phyloP scores from a whole-genome alignment of 2,797 vertebrate genomes.

The Pseudotriccus pelzelni region DNA sequence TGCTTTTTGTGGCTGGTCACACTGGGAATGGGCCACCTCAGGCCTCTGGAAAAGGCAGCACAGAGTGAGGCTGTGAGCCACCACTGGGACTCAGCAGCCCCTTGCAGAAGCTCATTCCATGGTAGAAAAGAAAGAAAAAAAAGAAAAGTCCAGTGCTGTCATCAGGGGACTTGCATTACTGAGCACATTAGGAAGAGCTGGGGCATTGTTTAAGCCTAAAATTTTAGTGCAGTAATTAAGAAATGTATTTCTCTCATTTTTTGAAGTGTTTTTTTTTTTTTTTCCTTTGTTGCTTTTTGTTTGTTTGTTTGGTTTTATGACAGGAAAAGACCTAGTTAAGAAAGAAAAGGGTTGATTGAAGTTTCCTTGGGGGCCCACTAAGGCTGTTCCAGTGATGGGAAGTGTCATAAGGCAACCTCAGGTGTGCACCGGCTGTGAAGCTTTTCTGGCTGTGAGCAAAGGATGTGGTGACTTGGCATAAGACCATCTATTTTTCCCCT shows the following conservation, averaged over 20 bases:
- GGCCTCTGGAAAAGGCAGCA: not conserved
- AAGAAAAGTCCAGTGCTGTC: not conserved
- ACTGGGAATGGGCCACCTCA: not conserved
- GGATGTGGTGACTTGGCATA: not conserved
- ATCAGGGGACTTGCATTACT: not conserved
- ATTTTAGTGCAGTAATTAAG: not conserved
- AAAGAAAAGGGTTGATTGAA: not conserved
- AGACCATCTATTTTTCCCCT: not conserved
- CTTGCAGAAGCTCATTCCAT: not conserved
- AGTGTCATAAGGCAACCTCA: not conserved
- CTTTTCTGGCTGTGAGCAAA: not conserved
- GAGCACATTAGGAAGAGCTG: not conserved
- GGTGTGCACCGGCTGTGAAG: not conserved
- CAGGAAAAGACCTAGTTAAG: not conserved
- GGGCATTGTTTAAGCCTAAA: not conserved
- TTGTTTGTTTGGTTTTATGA: not conserved
- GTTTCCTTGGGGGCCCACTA: not conserved
- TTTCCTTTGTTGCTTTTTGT: no score
- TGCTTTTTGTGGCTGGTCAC: not conserved
- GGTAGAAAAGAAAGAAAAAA: not conserved
- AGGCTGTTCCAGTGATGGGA: not conserved
- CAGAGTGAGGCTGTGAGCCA: not conserved
- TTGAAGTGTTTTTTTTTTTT: not conserved
- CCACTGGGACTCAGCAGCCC: not conserved
- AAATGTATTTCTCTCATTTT: not conserved